phyloP scores from a whole-genome alignment of 2,113 vertebrate genomes.

The Epinephelus moara region DNA sequence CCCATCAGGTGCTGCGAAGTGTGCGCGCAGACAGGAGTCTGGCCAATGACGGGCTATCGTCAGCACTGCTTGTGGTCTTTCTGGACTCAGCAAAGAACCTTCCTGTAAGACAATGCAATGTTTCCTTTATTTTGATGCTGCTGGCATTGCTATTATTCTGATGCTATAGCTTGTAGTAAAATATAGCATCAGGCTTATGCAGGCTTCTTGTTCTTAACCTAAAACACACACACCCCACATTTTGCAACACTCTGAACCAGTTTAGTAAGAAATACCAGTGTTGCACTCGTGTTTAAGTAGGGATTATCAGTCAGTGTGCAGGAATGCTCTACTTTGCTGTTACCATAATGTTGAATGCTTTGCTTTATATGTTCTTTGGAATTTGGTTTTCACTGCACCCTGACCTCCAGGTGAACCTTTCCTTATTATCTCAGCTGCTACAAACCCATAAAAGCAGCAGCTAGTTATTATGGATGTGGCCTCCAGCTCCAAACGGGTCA shows the following conservation, averaged over 20 bases:
- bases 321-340: conserved; percentile 8
- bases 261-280: conserved; percentile 25
- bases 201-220: conserved; percentile 33
- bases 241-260: conserved; percentile 25
- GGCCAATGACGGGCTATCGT: conserved; percentile 92
- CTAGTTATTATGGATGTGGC: not conserved
- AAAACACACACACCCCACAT: not conserved
- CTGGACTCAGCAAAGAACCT: conserved; percentile 96
- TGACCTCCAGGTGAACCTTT: conserved; percentile 26
- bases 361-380: conserved; percentile 11
- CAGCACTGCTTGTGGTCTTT: conserved; percentile 93
- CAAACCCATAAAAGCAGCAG: not conserved
- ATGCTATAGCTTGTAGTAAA: conserved; percentile 1
- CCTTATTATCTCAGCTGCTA: not conserved
- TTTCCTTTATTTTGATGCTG: not conserved
- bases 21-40: conserved; percentile 92
- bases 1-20: conserved; percentile 88
- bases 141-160: not conserved
- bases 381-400: conserved; percentile 12
- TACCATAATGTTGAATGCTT: conserved; percentile 5
- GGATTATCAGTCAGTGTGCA: conserved; percentile 26
- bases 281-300: conserved; percentile 33
- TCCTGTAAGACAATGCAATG: conserved; percentile 87
- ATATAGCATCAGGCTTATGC: not conserved
- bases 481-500: not conserved